phyloP scores from a whole-genome alignment of 2,113 vertebrate species.

The Crotalus viridis region DNA sequence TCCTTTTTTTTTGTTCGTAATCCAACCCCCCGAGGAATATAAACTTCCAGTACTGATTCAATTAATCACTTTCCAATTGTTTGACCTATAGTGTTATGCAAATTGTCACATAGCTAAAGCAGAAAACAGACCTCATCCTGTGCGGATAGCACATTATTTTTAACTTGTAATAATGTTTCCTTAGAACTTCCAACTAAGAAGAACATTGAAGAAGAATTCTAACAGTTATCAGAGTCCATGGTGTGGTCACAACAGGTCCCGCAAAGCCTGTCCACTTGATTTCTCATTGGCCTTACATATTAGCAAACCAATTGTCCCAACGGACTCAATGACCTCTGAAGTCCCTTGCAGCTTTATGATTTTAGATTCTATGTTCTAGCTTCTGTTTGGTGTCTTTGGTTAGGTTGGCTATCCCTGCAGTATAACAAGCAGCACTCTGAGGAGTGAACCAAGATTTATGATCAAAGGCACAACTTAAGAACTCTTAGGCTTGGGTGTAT shows the following conservation, averaged over 20 bases:
- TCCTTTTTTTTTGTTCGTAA: slow-evolving; percentile 10
- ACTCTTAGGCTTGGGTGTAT: background rate
- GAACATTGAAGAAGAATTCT: background rate
- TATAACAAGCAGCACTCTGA: too few species aligned
- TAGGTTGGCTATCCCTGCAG: background rate
- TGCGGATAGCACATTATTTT: background rate
- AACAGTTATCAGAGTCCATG: too few species aligned
- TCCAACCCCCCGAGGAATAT: slow-evolving; percentile 38
- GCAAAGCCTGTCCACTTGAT: background rate
- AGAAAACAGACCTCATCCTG: background rate
- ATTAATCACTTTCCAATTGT: slow-evolving; percentile 51
- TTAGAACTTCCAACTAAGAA: background rate
- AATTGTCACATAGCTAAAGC: background rate
- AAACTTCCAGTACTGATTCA: slow-evolving; percentile 23
- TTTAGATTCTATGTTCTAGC: background rate
- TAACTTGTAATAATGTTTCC: background rate
- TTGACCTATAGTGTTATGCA: slow-evolving; percentile 16
- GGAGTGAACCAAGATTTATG: background rate
- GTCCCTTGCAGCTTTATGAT: background rate
- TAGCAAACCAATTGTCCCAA: background rate
- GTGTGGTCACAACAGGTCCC: background rate
- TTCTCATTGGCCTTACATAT: background rate
- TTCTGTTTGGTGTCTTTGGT: too few species aligned
- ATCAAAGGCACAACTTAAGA: background rate
- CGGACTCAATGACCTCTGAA: background rate